Conservation (phyloP, 2,113 vertebrate genomes). For the Trichomycterus rosablanca region DNA sequence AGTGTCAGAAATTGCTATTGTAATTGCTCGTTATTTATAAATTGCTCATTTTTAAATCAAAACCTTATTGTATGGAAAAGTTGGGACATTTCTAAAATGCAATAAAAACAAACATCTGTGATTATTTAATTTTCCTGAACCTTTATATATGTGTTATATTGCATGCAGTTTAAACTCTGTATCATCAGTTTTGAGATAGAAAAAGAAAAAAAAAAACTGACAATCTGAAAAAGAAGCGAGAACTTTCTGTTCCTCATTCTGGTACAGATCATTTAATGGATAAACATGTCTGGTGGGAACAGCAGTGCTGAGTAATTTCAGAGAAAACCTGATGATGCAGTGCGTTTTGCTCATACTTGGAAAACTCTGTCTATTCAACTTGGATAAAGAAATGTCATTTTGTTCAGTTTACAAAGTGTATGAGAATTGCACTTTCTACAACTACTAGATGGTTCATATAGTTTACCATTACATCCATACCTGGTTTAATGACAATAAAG, state of each 20-base stretch:
- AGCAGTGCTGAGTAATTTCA: conserved; percentile 25
- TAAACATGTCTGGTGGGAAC: conserved; percentile 18
- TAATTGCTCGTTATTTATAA: no score
- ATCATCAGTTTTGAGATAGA: no score
- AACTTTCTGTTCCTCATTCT: conserved; percentile 21
- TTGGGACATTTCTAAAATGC: neutral
- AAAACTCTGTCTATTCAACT: conserved; percentile 15
- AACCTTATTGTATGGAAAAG: neutral
- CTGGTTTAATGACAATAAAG: no score
- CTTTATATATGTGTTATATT: neutral
- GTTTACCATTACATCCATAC: no score
- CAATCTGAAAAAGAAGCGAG: conserved; percentile 5
- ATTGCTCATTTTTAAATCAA: no score
- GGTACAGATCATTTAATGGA: conserved; percentile 10
- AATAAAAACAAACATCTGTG: neutral
- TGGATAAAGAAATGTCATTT: conserved; percentile 15
- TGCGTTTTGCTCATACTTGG: conserved; percentile 24
- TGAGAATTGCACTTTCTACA: neutral
- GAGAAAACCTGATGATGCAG: conserved; percentile 16
- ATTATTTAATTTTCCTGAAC: neutral
- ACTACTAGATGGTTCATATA: no score
- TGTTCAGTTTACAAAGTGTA: conserved; percentile 13
- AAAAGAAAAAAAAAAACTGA: no score
- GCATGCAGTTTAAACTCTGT: neutral
- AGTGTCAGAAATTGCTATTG: no score